phyloP scores from a whole-genome alignment of 1,140 invertebrate species.

The Thaumatotibia leucotreta region DNA sequence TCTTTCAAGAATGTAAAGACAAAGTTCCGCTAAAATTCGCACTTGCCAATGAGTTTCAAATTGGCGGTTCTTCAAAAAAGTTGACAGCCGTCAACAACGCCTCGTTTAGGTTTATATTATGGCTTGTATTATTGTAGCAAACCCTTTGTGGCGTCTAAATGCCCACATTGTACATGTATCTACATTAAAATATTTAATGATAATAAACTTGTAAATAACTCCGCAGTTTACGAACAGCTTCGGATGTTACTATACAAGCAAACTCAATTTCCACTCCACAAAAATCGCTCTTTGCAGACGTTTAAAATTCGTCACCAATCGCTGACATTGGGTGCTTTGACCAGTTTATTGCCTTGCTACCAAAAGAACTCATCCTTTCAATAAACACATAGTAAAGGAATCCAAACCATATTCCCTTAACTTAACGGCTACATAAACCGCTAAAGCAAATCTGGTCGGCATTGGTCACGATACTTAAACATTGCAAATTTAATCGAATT shows the following conservation, averaged over 20 bases:
- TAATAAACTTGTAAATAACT: no score
- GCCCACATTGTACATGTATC: no score
- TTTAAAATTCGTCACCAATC: conserved; percentile 4
- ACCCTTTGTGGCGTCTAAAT: neutral
- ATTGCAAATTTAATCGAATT: neutral
- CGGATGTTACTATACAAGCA: no score
- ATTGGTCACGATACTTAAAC: neutral
- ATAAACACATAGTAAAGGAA: neutral
- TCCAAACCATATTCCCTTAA: neutral
- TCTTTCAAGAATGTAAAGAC: neutral
- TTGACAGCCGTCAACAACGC: neutral
- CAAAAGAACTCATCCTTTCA: neutral
- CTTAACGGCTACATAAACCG: neutral
- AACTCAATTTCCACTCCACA: neutral
- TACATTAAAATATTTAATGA: no score
- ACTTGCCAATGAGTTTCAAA: neutral
- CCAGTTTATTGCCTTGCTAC: conserved; percentile 8
- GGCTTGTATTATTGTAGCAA: neutral
- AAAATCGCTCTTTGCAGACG: neutral
- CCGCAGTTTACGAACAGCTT: no score
- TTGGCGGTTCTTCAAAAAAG: conserved; percentile 2
- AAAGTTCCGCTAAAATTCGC: neutral
- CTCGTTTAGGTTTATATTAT: neutral
- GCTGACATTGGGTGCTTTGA: conserved; percentile 8
- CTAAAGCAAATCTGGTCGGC: neutral